These are phyloP conservation scores for Lytechinus variegatus DNA, from an alignment of 35 echinoderm and acorn worm species.

Conservation along the genomic window DNA sequence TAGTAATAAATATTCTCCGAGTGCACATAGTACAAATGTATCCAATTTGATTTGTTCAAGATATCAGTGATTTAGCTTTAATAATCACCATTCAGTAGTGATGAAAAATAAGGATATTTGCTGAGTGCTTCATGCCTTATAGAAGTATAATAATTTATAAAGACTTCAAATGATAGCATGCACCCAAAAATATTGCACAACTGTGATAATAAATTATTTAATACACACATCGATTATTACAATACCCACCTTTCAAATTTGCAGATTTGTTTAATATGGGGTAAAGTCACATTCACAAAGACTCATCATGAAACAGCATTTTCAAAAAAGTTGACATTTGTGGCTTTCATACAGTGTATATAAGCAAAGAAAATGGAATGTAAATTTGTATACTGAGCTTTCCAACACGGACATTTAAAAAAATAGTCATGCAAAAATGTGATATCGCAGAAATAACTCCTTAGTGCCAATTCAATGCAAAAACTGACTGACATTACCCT, in stretches of 20 bases:
- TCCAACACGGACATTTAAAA: background rate
- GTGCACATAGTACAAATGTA: constrained; percentile 2
- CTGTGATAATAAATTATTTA: background rate
- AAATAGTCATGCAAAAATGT: background rate
- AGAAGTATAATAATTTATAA: constrained; percentile 8
- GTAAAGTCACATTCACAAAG: background rate
- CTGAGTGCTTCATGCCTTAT: background rate
- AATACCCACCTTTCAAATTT: background rate
- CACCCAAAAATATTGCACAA: constrained; percentile 13
- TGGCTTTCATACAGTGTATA: background rate
- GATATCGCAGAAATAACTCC: background rate
- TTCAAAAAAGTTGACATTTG: background rate
- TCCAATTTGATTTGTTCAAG: background rate
- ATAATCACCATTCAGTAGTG: background rate
- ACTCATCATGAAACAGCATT: background rate
- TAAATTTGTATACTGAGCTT: background rate
- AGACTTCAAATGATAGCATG: constrained; percentile 11
- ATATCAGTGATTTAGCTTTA: background rate
- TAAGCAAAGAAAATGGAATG: constrained; percentile 15
- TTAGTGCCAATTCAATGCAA: background rate
- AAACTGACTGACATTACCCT: background rate
- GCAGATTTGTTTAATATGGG: background rate
- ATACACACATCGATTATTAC: background rate
- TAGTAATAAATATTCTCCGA: background rate
- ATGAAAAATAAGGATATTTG: background rate